These are phyloP conservation scores for Harpagoxenus sublaevis DNA, from an alignment of 2,888 invertebrate species.

Conservation along the genomic window DNA sequence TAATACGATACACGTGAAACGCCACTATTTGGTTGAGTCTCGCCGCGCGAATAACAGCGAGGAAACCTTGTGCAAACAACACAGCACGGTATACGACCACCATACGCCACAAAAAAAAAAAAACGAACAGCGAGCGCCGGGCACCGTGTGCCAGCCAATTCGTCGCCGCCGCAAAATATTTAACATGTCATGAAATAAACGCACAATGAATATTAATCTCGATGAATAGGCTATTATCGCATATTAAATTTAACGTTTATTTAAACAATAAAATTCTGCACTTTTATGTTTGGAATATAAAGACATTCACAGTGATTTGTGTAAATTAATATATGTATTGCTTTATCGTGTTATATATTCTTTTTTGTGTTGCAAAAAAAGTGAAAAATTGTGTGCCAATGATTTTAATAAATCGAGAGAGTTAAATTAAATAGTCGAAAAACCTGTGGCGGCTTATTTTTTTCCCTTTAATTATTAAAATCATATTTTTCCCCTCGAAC, in stretches of 20 bases:
- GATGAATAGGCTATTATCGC: not conserved
- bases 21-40: not conserved
- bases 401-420: not conserved
- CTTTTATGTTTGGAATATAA: not conserved
- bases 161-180: constrained; percentile 5
- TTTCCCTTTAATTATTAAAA: not conserved
- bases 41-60: not conserved
- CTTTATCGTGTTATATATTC: not conserved
- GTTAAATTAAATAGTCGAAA: not conserved
- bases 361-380: not conserved
- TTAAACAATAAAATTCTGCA: not conserved
- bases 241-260: not conserved
- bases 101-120: not conserved
- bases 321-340: not conserved
- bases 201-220: constrained; percentile 1
- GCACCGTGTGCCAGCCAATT: not conserved
- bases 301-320: not conserved
- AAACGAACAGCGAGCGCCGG: not conserved
- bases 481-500: not conserved
- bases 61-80: constrained; percentile 6
- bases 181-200: not conserved
- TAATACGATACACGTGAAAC: not conserved
- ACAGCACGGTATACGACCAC: no score
- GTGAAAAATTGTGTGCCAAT: not conserved
- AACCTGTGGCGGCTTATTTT: not conserved